phyloP scores from a whole-genome alignment of 2,888 invertebrate genomes.

The Phaedon cochleariae region DNA sequence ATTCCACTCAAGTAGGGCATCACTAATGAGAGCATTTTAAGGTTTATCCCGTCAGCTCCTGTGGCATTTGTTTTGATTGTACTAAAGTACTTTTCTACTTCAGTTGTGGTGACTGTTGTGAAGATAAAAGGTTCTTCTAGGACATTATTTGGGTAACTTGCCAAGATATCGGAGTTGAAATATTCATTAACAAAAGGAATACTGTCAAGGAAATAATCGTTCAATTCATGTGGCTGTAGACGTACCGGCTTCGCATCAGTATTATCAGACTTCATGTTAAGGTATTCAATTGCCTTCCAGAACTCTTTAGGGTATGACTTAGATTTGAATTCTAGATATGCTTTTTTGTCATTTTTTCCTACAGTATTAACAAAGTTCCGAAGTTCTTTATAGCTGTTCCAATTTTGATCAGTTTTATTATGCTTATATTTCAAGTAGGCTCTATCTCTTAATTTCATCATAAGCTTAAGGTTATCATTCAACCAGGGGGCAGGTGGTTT shows the following conservation, averaged over 20 bases:
- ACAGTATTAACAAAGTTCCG: not conserved
- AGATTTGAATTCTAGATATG: not conserved
- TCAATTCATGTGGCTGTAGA: too few species aligned
- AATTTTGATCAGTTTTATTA: not conserved
- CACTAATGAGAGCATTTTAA: not conserved
- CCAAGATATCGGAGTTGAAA: too few species aligned
- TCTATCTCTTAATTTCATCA: slow-evolving; percentile 3
- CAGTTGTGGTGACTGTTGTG: too few species aligned
- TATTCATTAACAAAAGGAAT: too few species aligned
- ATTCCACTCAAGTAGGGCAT: not conserved
- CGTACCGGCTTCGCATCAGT: too few species aligned
- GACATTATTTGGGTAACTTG: too few species aligned
- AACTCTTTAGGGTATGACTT: not conserved
- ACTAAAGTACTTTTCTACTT: too few species aligned
- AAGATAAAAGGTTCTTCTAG: too few species aligned
- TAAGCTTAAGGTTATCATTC: slow-evolving; percentile 1
- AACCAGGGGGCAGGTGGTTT: too few species aligned
- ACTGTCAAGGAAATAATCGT: too few species aligned
- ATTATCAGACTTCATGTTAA: not conserved
- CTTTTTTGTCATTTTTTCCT: not conserved
- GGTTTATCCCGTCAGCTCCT: not conserved
- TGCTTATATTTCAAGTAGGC: not conserved
- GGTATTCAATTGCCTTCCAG: slow-evolving; percentile 5
- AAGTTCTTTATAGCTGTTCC: slow-evolving; percentile 3
- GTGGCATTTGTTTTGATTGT: slow-evolving; percentile 4